Base-by-base conservation (phyloP, 2,113 vertebrate genomes). In the Osmerus mordax region DNA sequence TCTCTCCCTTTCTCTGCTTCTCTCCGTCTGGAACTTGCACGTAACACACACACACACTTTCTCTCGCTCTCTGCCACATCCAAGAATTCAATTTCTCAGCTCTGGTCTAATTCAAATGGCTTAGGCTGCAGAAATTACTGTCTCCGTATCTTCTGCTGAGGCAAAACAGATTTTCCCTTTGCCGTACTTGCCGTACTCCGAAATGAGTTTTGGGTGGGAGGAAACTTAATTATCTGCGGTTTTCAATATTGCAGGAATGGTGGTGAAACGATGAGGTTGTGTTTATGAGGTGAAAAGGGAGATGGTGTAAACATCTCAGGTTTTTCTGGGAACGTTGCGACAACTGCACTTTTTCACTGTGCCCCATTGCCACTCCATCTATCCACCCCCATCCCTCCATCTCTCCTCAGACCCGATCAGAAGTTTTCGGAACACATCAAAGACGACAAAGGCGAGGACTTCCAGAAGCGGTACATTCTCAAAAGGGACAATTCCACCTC, bases 381-480 rank as follows among this genome's bases (percentile, higher is more conserved):
- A 1, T 32, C 29, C 13, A 18, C 4, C 62, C 15, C 62, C 11
- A 28, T 15, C 29, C 29, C 41, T 15, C 32, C 21, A 59, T 67
- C 62, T 64, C 47, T 23, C 75, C 72, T 0, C 89, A 99, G 97
- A 93, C 97, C 97, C 81, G 95, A 99, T 94, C 96, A 99, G 92
- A 98, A 96, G 92, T 99, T 99, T 90, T 98, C 93, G 23, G 97
- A 99, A 89, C 97, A 99, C 91, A 97, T 99, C 89, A 98, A 97
- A 89, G 97, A 98, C 85, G 97, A 99, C 86, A 96, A 95, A 92
- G 90, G 91, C 1, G 96, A 97, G 82, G 97, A 98, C 78, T 98
- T 98, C 89, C 97, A 99, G 91, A 98, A 99, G 89, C 92, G 96
- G 73, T 99, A 98, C 90, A 99, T 99, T 90, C 95, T 99, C 78